These are phyloP conservation scores for Hypothenemus hampei DNA, from an alignment of 1,140 invertebrate species.

Conservation along the genomic window DNA sequence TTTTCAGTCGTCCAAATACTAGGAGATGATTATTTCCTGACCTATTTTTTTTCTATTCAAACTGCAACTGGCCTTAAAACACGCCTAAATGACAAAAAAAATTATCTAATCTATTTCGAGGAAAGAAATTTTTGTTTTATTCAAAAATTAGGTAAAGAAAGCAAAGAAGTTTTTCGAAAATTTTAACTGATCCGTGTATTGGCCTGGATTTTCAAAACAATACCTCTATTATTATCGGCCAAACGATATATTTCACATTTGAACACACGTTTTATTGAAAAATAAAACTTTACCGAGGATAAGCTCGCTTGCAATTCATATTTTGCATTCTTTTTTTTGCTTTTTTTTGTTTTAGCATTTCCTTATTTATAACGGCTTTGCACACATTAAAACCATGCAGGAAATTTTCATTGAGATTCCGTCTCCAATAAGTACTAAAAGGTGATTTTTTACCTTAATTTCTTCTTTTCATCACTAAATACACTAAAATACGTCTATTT, in stretches of 20 bases:
- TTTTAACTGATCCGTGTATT: too few species aligned
- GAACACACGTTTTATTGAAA: too few species aligned
- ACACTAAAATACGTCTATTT: background rate
- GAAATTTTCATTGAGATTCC: conserved; percentile 11
- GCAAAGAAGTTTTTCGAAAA: too few species aligned
- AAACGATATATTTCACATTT: too few species aligned
- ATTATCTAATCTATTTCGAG: too few species aligned
- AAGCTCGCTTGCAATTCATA: background rate
- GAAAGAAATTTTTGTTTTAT: too few species aligned
- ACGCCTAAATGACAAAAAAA: too few species aligned
- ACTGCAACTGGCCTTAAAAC: too few species aligned
- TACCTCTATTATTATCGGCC: too few species aligned
- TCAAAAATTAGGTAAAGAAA: too few species aligned
- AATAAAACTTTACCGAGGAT: too few species aligned
- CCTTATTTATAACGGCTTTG: background rate
- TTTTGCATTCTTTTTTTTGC: background rate
- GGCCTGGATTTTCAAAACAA: too few species aligned
- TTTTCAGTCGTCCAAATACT: conserved; percentile 12
- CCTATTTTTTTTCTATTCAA: conserved; percentile 21
- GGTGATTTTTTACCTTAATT: conserved; percentile 3
- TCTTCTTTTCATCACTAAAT: background rate
- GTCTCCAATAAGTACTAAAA: background rate
- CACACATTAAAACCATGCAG: conserved; percentile 2
- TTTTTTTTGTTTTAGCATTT: background rate
- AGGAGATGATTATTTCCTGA: conserved; percentile 14